phyloP scores from a whole-genome alignment of 2,797 vertebrate species.

The Falco peregrinus region DNA sequence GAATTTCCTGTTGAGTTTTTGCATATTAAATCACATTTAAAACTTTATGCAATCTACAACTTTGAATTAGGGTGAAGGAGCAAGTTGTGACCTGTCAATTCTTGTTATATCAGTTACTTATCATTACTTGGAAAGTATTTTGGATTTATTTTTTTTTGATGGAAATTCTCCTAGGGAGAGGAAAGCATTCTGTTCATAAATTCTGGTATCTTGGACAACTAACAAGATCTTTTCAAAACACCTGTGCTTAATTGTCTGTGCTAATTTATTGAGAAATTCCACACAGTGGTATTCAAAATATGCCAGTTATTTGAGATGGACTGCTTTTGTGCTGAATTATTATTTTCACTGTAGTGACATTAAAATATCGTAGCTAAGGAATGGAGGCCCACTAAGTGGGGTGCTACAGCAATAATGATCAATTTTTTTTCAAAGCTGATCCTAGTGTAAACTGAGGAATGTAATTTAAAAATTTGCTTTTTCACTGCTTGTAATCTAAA shows the following conservation, averaged over 20 bases:
- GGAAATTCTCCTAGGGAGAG: slow-evolving; percentile 4
- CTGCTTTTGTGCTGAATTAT: not conserved
- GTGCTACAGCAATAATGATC: not conserved
- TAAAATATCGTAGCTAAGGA: not conserved
- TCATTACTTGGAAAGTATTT: slow-evolving; percentile 22
- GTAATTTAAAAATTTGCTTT: not conserved
- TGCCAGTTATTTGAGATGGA: not conserved
- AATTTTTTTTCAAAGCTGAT: not conserved
- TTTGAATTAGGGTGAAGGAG: not conserved
- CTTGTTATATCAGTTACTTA: slow-evolving; percentile 32
- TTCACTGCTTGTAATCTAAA: not conserved
- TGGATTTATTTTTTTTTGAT: not conserved
- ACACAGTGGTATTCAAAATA: not conserved
- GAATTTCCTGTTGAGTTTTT: not conserved
- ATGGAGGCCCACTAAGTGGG: accelerated
- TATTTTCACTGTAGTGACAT: not conserved
- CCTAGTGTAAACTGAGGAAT: not conserved
- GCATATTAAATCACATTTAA: not conserved
- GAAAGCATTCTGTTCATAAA: slow-evolving; percentile 38
- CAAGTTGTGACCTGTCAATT: slow-evolving; percentile 38
- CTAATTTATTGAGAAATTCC: slow-evolving; percentile 19
- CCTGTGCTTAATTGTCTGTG: slow-evolving; percentile 34
- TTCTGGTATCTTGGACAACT: slow-evolving; percentile 25
- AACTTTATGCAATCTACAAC: not conserved
- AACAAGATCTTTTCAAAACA: slow-evolving; percentile 40